These are phyloP conservation scores for Ophion ventricosus DNA, from an alignment of 2,888 invertebrate genomes.

Conservation along the genomic window DNA sequence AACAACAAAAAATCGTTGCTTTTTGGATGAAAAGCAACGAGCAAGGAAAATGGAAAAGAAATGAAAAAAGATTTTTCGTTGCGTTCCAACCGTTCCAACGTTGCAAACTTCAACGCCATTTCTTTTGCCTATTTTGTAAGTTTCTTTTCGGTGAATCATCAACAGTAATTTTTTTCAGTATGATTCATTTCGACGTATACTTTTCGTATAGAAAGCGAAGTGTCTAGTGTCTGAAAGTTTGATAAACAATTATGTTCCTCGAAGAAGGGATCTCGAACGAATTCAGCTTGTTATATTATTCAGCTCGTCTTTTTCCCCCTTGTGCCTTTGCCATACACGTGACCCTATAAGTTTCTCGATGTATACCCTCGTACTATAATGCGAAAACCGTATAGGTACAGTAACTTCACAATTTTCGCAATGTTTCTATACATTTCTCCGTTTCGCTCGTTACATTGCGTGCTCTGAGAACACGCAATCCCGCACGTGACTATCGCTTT, in stretches of 20 bases:
- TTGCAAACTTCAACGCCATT: too few relatives aligned
- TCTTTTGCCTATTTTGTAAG: not conserved
- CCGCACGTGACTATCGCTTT: conserved; percentile 53
- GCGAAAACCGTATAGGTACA: not conserved
- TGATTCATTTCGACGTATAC: not conserved
- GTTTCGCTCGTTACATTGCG: conserved; percentile 23
- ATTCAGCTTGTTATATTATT: conserved; percentile 26
- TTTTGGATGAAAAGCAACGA: too few relatives aligned
- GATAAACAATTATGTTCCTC: conserved; percentile 11
- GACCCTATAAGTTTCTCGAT: conserved; percentile 27
- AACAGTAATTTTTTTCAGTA: not conserved
- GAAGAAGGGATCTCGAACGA: conserved; percentile 3
- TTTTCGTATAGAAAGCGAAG: not conserved
- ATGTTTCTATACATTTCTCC: conserved; percentile 2
- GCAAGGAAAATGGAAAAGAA: too few relatives aligned
- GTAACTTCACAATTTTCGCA: conserved; percentile 34
- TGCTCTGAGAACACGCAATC: conserved; percentile 46
- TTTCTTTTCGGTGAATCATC: not conserved
- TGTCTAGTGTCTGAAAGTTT: not conserved
- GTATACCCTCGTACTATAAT: conserved; percentile 21
- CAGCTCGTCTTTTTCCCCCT: conserved; percentile 17
- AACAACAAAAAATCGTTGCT: too few relatives aligned
- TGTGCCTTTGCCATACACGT: not conserved
- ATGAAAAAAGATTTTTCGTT: too few relatives aligned
- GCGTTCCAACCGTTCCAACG: too few relatives aligned